phyloP scores from a whole-genome alignment of 1,140 invertebrate genomes.

The Sycophila sp. region DNA sequence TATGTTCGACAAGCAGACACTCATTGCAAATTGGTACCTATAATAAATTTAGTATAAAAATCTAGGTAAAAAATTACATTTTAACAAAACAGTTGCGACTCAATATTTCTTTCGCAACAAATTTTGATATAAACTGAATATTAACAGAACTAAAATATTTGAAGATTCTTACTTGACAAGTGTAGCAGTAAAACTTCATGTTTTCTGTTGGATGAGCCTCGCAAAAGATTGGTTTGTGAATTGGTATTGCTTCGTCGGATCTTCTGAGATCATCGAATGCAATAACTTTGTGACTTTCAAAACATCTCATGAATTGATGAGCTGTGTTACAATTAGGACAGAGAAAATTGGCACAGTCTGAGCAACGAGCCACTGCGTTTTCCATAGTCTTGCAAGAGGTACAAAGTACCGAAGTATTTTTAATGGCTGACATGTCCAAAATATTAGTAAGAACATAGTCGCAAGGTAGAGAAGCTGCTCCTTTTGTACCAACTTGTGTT shows the following conservation, averaged over 20 bases:
- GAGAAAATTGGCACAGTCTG: slow-evolving; percentile 92
- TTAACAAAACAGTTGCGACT: slow-evolving; percentile 7
- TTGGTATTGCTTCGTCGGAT: slow-evolving; percentile 77
- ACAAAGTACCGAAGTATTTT: slow-evolving; percentile 80
- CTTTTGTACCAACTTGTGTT: slow-evolving; percentile 78
- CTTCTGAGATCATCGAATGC: slow-evolving; percentile 87
- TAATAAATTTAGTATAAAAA: slow-evolving; percentile 25
- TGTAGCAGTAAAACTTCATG: slow-evolving; percentile 84
- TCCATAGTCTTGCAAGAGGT: slow-evolving; percentile 91
- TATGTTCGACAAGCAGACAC: slow-evolving; percentile 82
- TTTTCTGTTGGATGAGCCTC: slow-evolving; percentile 79
- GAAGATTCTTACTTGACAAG: slow-evolving; percentile 74
- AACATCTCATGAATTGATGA: slow-evolving; percentile 93
- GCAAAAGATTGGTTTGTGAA: slow-evolving; percentile 87
- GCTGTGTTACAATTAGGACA: slow-evolving; percentile 93
- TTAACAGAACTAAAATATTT: background rate
- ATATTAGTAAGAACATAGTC: slow-evolving; percentile 89
- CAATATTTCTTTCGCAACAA: background rate
- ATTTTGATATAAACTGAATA: background rate
- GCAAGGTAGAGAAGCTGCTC: slow-evolving; percentile 77
- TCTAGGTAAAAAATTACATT: background rate
- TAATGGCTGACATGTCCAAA: slow-evolving; percentile 83
- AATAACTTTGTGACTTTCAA: slow-evolving; percentile 90
- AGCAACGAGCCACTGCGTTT: slow-evolving; percentile 89
- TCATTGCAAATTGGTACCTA: slow-evolving; percentile 81